Conservation (phyloP, 37 sponge, comb jelly and placozoan genomes). For the Corticium candelabrum region DNA sequence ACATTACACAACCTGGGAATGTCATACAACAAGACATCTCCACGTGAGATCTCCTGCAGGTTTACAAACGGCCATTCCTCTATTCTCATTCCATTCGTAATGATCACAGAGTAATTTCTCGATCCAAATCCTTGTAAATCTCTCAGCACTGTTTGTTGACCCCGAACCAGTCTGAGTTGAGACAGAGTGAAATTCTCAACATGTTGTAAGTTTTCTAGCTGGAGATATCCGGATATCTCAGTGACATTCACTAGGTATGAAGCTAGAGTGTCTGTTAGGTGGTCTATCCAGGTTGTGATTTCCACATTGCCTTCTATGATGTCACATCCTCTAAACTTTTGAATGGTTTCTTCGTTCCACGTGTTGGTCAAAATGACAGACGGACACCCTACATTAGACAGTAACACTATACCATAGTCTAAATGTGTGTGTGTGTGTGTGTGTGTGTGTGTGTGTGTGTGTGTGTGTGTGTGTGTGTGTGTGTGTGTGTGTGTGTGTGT, state of each 20-base stretch:
- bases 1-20: background rate
- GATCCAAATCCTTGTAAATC: background rate
- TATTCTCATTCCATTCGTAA: no score
- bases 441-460: slow-evolving; percentile 5
- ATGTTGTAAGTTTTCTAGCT: background rate
- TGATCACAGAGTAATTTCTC: background rate
- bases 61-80: background rate
- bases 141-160: background rate
- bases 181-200: background rate
- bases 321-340: background rate
- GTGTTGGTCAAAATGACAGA: no score
- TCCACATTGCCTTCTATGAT: background rate
- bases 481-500: slow-evolving; percentile 5
- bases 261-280: no score
- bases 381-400: no score
- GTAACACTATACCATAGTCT: no score
- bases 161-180: background rate
- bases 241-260: background rate
- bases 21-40: background rate
- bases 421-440: background rate
- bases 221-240: background rate
- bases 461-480: slow-evolving; percentile 5
- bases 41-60: background rate
- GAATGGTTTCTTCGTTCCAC: no score
- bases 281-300: no score